Conservation (phyloP, 2,113 vertebrate genomes). For the Chrysochloris asiatica region DNA sequence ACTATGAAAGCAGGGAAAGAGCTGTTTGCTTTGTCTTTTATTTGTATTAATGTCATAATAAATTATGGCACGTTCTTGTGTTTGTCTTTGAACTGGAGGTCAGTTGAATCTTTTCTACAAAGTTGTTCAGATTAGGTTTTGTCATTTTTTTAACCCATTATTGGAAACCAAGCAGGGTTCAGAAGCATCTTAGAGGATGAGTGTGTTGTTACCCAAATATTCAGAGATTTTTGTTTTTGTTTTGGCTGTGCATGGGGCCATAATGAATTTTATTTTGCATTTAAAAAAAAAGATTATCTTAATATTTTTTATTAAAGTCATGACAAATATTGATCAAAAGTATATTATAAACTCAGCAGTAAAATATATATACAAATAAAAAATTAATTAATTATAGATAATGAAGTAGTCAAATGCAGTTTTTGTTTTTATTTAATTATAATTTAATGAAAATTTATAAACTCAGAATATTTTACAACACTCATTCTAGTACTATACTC, state of each 20-base stretch:
- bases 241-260: neutral
- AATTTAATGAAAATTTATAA: neutral
- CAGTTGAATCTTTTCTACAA: neutral
- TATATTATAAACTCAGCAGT: neutral
- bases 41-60: neutral
- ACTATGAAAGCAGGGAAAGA: neutral
- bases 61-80: neutral
- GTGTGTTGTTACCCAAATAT: neutral
- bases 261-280: neutral
- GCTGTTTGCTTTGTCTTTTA: constrained; percentile 51
- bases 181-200: neutral
- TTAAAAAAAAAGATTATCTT: neutral
- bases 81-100: constrained; percentile 30
- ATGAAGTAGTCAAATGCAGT: too few species aligned
- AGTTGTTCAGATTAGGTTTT: neutral
- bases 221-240: neutral
- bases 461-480: neutral
- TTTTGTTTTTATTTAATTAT: constrained; percentile 14
- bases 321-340: neutral
- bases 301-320: neutral
- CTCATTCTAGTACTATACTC: neutral
- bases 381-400: neutral
- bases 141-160: neutral
- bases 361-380: neutral
- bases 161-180: neutral